phyloP scores from a whole-genome alignment of 2,888 invertebrate species.

The Cataglyphis cursor region DNA sequence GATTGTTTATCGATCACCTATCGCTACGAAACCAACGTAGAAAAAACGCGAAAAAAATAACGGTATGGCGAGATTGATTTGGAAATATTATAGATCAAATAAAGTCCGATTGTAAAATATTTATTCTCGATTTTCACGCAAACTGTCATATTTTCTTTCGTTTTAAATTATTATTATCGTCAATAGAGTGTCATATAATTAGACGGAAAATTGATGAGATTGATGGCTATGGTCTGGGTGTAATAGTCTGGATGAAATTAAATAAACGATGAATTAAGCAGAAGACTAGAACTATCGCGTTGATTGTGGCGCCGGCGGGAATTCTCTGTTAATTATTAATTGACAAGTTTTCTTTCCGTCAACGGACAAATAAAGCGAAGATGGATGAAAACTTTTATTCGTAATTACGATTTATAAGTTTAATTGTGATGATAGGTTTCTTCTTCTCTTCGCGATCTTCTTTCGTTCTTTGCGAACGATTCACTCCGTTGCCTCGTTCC shows the following conservation, averaged over 20 bases:
- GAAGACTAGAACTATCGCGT: conserved; percentile 56
- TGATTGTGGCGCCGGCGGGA: conserved; percentile 38
- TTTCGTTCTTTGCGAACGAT: neutral
- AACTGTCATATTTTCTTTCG: neutral
- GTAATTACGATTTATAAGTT: conserved; percentile 78
- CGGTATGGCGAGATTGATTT: conserved; percentile 21
- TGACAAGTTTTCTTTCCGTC: conserved; percentile 80
- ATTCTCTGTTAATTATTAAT: conserved; percentile 80
- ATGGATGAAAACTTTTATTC: conserved; percentile 77
- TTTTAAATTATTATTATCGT: neutral
- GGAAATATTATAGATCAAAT: neutral
- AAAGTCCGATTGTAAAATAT: neutral
- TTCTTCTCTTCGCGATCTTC: neutral
- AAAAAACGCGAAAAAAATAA: conserved; percentile 13
- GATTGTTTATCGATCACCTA: conserved; percentile 70
- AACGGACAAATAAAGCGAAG: conserved; percentile 62
- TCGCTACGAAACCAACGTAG: conserved; percentile 22
- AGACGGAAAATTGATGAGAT: neutral
- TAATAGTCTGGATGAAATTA: conserved; percentile 69
- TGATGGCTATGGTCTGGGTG: conserved; percentile 2
- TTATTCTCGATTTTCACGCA: neutral
- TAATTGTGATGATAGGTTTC: conserved; percentile 43
- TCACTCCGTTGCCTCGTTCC: conserved; percentile 36
- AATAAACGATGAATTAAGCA: conserved; percentile 73
- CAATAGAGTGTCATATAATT: neutral